A percentile compares a stretch with the other conserved stretches of the same genome.
phyloP scores from a whole-genome alignment of 2,113 vertebrate genomes.

The Litocranius walleri region DNA sequence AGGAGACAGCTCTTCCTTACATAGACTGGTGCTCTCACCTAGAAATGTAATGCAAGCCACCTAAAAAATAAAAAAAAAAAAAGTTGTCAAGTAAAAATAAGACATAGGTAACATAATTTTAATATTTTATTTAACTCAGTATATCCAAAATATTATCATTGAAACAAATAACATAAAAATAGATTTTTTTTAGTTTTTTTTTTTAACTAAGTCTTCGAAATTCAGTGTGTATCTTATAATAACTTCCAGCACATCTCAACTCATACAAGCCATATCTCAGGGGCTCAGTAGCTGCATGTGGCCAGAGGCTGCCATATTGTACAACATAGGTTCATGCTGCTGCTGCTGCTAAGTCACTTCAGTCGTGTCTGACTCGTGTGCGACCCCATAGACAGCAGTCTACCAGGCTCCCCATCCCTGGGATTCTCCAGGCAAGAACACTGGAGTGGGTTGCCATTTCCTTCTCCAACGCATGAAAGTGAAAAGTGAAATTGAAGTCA shows the following conservation, averaged over 20 bases:
- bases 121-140: neutral
- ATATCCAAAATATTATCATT: neutral
- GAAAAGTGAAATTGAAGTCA: too few species aligned
- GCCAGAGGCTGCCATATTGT: neutral
- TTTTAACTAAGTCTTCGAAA: neutral
- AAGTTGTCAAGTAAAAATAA: neutral
- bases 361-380: too few species aligned
- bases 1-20: neutral
- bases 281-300: neutral
- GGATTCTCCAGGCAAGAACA: too few species aligned
- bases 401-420: too few species aligned
- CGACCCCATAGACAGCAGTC: too few species aligned
- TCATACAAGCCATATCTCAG: neutral
- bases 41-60: neutral
- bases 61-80: neutral
- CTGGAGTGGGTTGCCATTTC: too few species aligned
- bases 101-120: neutral
- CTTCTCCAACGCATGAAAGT: too few species aligned
- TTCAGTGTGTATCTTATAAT: neutral
- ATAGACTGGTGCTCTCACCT: neutral
- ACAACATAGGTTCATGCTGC: neutral
- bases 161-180: neutral
- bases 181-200: neutral
- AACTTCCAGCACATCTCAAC: neutral
- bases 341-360: too few species aligned